phyloP scores from a whole-genome alignment of 2,888 invertebrate species.

The Drosophila neonasuta region DNA sequence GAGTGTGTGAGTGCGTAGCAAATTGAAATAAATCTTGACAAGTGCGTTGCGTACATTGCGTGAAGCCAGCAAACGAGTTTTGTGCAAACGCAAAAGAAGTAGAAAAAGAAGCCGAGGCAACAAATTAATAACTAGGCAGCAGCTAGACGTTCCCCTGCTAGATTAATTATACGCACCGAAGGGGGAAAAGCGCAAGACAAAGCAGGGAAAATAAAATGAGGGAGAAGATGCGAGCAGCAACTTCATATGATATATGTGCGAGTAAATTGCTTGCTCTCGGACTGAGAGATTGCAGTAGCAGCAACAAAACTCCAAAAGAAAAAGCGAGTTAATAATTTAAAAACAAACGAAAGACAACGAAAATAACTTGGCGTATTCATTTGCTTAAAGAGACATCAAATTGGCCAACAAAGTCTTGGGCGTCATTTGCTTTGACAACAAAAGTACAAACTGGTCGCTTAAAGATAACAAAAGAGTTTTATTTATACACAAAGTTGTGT shows the following conservation, averaged over 20 bases:
- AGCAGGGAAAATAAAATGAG: background rate
- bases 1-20: slow-evolving; percentile 44
- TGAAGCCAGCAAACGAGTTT: slow-evolving; percentile 34
- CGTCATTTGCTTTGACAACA: background rate
- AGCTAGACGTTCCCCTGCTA: slow-evolving; percentile 36
- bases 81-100: slow-evolving; percentile 3
- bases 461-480: slow-evolving; percentile 36
- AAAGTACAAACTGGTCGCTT: slow-evolving; percentile 20
- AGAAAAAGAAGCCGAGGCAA: slow-evolving; percentile 23
- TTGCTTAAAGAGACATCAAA: slow-evolving; percentile 42
- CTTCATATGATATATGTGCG: slow-evolving; percentile 43
- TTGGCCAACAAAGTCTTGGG: slow-evolving; percentile 16
- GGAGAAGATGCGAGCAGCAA: background rate
- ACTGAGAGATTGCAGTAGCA: background rate
- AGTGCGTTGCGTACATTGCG: slow-evolving; percentile 59
- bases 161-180: slow-evolving; percentile 53
- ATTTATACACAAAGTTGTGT: slow-evolving; percentile 17
- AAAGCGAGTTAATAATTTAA: slow-evolving; percentile 61
- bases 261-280: slow-evolving; percentile 43
- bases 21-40: slow-evolving; percentile 76
- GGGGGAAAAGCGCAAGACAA: background rate
- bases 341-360: slow-evolving; percentile 45
- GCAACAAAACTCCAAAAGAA: slow-evolving; percentile 7
- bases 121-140: slow-evolving; percentile 61
- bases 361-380: slow-evolving; percentile 31